Percentiles rank a stretch among this genome's conserved stretches.
phyloP scores from a whole-genome alignment of 2,888 invertebrate genomes.

The Drosophila paramelanica region DNA sequence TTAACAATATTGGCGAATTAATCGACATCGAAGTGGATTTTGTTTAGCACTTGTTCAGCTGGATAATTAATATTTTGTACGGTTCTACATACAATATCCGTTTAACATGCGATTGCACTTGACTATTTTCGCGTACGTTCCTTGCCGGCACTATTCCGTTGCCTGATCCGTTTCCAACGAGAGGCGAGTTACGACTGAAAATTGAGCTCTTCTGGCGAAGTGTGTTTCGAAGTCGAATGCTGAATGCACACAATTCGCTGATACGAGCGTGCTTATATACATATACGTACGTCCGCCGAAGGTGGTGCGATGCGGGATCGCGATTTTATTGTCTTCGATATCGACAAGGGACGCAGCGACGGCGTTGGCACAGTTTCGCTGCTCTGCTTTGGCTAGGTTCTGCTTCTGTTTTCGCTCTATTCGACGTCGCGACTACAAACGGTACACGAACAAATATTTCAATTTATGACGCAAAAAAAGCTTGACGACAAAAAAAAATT shows the following conservation, averaged over 20 bases:
- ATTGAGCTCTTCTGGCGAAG: constrained; percentile 38
- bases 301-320: constrained; percentile 40
- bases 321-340: constrained; percentile 62
- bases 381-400: constrained; percentile 11
- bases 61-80: constrained; percentile 16
- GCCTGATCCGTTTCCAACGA: constrained; percentile 51
- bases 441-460: constrained; percentile 43
- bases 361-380: constrained; percentile 55
- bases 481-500: constrained; percentile 57
- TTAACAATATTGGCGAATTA: constrained; percentile 82
- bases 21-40: constrained; percentile 83
- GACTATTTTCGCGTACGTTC: constrained; percentile 25
- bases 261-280: constrained; percentile 54
- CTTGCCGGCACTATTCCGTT: constrained; percentile 14
- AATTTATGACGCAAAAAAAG: constrained; percentile 72
- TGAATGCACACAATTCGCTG: constrained; percentile 53
- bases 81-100: constrained; percentile 29
- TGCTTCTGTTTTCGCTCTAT: constrained; percentile 20
- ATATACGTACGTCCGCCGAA: constrained; percentile 7
- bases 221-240: constrained; percentile 51
- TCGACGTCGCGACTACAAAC: constrained; percentile 2
- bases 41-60: constrained; percentile 37
- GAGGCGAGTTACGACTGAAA: constrained; percentile 58
- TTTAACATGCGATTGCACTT: constrained; percentile 58
- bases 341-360: constrained; percentile 16